Conservation (phyloP, 1,140 invertebrate genomes). For the Nasonia giraulti region DNA sequence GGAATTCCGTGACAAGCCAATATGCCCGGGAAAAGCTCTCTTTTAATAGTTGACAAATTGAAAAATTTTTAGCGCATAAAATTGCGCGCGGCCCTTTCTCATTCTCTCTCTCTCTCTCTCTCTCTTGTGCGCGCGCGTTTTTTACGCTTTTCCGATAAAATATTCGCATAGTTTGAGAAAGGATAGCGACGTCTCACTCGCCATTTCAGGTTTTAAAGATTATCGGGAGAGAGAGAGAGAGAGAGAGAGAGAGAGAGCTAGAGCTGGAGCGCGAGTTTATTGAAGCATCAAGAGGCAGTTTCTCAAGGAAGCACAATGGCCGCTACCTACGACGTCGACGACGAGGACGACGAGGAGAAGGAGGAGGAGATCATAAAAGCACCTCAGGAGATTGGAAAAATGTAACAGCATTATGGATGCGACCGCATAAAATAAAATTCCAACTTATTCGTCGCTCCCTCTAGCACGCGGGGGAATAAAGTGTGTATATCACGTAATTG, state of each 20-base stretch:
- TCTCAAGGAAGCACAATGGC: slow-evolving; percentile 18
- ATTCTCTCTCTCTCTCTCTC: neutral
- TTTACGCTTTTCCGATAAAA: slow-evolving; percentile 23
- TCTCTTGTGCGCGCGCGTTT: neutral
- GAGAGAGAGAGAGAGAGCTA: slow-evolving; percentile 13
- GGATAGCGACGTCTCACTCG: neutral
- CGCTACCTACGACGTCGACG: neutral
- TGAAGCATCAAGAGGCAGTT: slow-evolving; percentile 33
- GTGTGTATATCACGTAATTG: too few species aligned
- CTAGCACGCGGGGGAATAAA: neutral
- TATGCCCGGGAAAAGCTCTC: neutral
- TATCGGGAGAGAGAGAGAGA: slow-evolving; percentile 22
- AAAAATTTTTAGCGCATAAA: slow-evolving; percentile 10
- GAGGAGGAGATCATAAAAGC: slow-evolving; percentile 14
- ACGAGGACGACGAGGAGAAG: neutral
- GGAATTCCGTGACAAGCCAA: slow-evolving; percentile 3
- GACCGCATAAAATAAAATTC: slow-evolving; percentile 33
- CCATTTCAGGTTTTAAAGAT: slow-evolving; percentile 31
- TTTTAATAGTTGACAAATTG: slow-evolving; percentile 22
- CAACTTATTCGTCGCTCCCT: neutral
- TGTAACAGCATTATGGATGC: slow-evolving; percentile 29
- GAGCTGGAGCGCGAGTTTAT: slow-evolving; percentile 1
- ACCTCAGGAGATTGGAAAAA: slow-evolving; percentile 32
- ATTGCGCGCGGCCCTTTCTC: neutral
- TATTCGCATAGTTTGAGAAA: slow-evolving; percentile 30